These are phyloP conservation scores for Ecliptopera silaceata DNA, from an alignment of 2,888 invertebrate genomes.

Conservation along the genomic window DNA sequence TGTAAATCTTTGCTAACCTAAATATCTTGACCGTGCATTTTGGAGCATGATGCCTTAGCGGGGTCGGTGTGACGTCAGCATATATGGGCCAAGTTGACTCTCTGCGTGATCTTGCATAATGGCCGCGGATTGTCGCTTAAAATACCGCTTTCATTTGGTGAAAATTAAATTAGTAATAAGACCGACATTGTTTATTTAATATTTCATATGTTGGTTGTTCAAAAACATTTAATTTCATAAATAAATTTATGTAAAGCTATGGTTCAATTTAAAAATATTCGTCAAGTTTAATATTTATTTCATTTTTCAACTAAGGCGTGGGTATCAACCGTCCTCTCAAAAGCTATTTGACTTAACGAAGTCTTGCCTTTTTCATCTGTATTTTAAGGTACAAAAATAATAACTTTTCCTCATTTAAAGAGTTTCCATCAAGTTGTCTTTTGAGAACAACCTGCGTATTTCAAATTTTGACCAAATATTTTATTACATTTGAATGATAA, in stretches of 20 bases:
- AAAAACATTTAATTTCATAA: too few relatives aligned
- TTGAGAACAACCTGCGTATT: slow-evolving; percentile 34
- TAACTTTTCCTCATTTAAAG: slow-evolving; percentile 38
- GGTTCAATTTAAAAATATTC: neutral
- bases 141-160: slow-evolving; percentile 12
- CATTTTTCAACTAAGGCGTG: slow-evolving; percentile 18
- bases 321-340: slow-evolving; percentile 25
- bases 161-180: too few relatives aligned
- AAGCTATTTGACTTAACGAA: slow-evolving; percentile 33
- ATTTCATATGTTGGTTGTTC: too few relatives aligned
- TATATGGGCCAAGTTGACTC: slow-evolving; percentile 30
- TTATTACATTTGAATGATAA: slow-evolving; percentile 15
- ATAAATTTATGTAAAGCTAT: too few relatives aligned
- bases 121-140: slow-evolving; percentile 19
- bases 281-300: neutral
- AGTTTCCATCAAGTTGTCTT: slow-evolving; percentile 37
- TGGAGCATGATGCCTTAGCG: slow-evolving; percentile 2
- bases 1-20: too few relatives aligned
- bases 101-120: slow-evolving; percentile 37
- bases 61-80: slow-evolving; percentile 36
- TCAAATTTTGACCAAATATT: slow-evolving; percentile 26
- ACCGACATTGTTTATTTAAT: too few relatives aligned
- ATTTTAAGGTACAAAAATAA: slow-evolving; percentile 32
- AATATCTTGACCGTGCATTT: neutral
- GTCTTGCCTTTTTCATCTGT: slow-evolving; percentile 32